phyloP scores from a whole-genome alignment of 2,888 invertebrate genomes.

The Parapristionchus giblindavisi region DNA sequence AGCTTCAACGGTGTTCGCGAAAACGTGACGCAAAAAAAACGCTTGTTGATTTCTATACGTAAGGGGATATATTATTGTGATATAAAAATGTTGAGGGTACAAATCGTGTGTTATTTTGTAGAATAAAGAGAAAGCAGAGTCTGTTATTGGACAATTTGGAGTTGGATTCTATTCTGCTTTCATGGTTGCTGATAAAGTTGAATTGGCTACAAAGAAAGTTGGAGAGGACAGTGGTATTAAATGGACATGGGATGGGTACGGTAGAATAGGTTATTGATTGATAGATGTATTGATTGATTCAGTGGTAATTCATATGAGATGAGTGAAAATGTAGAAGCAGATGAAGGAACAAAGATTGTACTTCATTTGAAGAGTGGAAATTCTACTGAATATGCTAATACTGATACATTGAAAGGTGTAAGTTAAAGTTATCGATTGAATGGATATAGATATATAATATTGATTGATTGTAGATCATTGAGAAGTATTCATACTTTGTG shows the following conservation, averaged over 20 bases:
- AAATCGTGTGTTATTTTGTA: slow-evolving; percentile 41
- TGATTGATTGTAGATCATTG: slow-evolving; percentile 76
- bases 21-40: too few relatives aligned
- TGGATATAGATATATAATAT: slow-evolving; percentile 4
- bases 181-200: slow-evolving; percentile 94
- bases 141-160: slow-evolving; percentile 95
- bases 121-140: slow-evolving; percentile 73
- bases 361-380: slow-evolving; percentile 86
- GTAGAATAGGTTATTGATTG: neutral
- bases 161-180: slow-evolving; percentile 98
- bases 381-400: slow-evolving; percentile 87
- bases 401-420: slow-evolving; percentile 81
- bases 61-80: neutral
- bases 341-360: slow-evolving; percentile 90
- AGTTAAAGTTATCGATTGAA: slow-evolving; percentile 9
- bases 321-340: slow-evolving; percentile 83
- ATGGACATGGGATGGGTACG: slow-evolving; percentile 91
- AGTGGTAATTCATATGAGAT: slow-evolving; percentile 80
- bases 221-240: slow-evolving; percentile 78
- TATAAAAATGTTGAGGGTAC: slow-evolving; percentile 29
- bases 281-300: neutral
- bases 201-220: slow-evolving; percentile 84
- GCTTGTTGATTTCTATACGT: too few relatives aligned
- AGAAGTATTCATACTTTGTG: slow-evolving; percentile 97
- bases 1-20: too few relatives aligned